phyloP scores from a whole-genome alignment of 2,888 invertebrate genomes.

The Caenorhabditis zanzibari region DNA sequence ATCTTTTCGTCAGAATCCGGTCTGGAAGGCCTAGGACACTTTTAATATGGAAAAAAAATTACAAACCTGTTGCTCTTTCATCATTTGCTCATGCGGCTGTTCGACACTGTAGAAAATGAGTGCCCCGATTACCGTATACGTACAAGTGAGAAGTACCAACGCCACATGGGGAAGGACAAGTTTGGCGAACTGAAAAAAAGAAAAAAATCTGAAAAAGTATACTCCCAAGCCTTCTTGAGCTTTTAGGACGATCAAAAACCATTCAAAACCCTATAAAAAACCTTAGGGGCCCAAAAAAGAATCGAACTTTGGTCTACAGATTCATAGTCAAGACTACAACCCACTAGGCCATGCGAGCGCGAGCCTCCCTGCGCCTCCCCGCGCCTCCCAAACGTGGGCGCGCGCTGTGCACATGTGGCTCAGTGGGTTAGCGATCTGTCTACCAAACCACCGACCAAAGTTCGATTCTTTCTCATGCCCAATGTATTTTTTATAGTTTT shows the following conservation, averaged over 20 bases:
- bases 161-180: constrained; percentile 83
- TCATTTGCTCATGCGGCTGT: constrained; percentile 80
- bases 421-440: neutral
- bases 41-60: too few species aligned
- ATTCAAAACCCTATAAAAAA: neutral
- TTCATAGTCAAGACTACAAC: neutral
- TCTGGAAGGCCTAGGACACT: too few species aligned
- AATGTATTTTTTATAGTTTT: neutral
- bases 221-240: too few species aligned
- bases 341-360: neutral
- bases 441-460: neutral
- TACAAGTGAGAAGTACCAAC: constrained; percentile 82
- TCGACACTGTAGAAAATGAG: constrained; percentile 83
- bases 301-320: neutral
- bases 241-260: too few species aligned
- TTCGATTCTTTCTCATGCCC: neutral
- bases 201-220: neutral
- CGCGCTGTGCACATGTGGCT: neutral
- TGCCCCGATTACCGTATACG: constrained; percentile 82
- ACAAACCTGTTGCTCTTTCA: constrained; percentile 73
- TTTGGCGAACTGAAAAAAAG: constrained; percentile 82
- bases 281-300: neutral
- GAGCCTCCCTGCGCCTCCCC: too few species aligned
- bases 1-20: too few species aligned
- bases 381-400: too few species aligned